A percentile compares a stretch with the other conserved stretches of the same genome.
These are phyloP conservation scores for Dasypolia templi DNA, from an alignment of 2,888 invertebrate species.

Conservation along the genomic window DNA sequence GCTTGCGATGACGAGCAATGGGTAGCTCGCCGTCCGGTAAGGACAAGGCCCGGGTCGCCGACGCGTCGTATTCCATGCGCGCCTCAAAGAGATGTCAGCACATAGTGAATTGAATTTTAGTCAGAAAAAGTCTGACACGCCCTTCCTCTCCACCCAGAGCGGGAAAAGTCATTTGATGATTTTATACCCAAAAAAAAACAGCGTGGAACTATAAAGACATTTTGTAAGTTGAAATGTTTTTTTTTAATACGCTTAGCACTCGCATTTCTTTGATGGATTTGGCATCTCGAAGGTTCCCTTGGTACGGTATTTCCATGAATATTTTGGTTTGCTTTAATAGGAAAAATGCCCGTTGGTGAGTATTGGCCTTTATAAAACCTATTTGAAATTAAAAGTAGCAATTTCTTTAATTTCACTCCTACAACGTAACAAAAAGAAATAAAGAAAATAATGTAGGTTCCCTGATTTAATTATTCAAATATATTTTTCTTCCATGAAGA, in stretches of 20 bases:
- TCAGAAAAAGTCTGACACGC: no score
- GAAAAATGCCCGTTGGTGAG: neutral
- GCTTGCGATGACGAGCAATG: no score
- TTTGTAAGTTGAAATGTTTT: neutral
- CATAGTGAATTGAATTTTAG: no score
- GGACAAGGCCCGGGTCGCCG: no score
- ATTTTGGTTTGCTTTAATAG: neutral
- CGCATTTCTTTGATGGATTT: neutral
- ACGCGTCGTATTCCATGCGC: no score
- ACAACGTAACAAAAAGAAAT: conserved; percentile 22
- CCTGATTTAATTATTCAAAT: conserved; percentile 42
- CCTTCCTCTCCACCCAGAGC: no score
- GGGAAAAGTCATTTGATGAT: no score
- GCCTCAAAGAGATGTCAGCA: no score
- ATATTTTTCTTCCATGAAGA: conserved; percentile 30
- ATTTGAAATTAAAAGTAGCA: conserved; percentile 17
- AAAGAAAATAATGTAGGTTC: conserved; percentile 29
- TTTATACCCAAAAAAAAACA: no score
- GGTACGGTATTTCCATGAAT: conserved; percentile 1
- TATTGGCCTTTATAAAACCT: neutral
- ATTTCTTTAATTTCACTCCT: conserved; percentile 13
- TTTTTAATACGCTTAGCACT: neutral
- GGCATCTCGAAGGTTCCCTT: neutral
- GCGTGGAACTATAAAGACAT: neutral
- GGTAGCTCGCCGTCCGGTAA: no score